Evolutionary conservation across 1,140 invertebrate genomes (phyloP), one percentile per base, ranked within the genome.

Genomic region (Papilio glaucus): DNA sequence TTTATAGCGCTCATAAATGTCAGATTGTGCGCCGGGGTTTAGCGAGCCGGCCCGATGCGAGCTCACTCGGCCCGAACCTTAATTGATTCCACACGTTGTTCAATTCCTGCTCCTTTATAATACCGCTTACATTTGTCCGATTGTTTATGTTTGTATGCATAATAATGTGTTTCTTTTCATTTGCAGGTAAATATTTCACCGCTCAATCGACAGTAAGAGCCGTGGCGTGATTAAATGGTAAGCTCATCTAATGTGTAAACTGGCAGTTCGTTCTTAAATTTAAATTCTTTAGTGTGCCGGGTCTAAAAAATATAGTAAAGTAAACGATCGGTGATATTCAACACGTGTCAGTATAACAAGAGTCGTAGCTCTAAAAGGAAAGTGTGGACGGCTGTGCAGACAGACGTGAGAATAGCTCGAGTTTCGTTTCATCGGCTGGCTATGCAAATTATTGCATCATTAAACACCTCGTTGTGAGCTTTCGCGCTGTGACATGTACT

Each of bases 1-100:
- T 94, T 94, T 94, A 94, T 93, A 91, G 91, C 90, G 88, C 85
- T 93, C 91, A 92, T 94, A 94, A 94, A 93, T 90, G 93, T 93
- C 93, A 93, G 93, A 93, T 93, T 92, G 90, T 85, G 81, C 87
- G 86, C 85, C 82, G 80, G 85, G 87, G 82, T 84, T 87, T 87
- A 89, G 84, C 88, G 79, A 82, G 74, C 79, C 80, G 81, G 77
- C 78, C 80, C 80, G 82, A 72, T 74, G 74, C 68, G 72, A 71
- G 67, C 72, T 73, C 74, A 75, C 70, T 77, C 72, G 61, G 63
- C 74, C 77, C 82, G 78, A 77, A 80, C 78, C 79, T 77, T 89
- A 88, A 89, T 89, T 89, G 87, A 89, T 89, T 89, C 76, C 72
- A 72, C 79, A 78, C 80, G 82, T 85, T 85, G 83, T 85, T 87